A percentile compares a stretch with the other conserved stretches of the same genome.
Evolutionary conservation across 1,140 invertebrate species (phyloP).

Genomic region (Cherax destructor): DNA sequence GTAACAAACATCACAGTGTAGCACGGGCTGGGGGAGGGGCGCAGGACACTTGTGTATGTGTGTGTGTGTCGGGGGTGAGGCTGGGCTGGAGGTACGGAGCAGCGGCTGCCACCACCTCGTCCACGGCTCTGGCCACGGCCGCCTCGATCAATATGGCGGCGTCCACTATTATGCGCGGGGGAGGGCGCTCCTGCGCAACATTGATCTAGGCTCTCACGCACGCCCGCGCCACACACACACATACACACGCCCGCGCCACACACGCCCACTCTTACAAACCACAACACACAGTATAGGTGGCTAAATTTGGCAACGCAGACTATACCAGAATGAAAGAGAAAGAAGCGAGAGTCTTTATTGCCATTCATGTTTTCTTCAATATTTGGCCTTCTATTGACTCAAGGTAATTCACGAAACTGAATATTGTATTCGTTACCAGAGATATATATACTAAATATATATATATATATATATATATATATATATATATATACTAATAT

Average conservation of each 20-base stretch:
- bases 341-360: neutral
- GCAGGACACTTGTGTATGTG: slow-evolving; percentile 15
- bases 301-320: neutral
- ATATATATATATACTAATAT: neutral
- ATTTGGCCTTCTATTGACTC: too few relatives aligned
- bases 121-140: slow-evolving; percentile 49
- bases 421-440: too few relatives aligned
- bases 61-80: neutral
- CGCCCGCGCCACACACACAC: slow-evolving; percentile 15
- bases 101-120: slow-evolving; percentile 56
- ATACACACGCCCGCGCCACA: too few relatives aligned
- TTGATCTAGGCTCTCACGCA: slow-evolving; percentile 49
- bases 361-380: too few relatives aligned
- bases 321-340: neutral
- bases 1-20: slow-evolving; percentile 50
- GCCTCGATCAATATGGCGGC: slow-evolving; percentile 66
- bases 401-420: too few relatives aligned
- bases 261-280: slow-evolving; percentile 44
- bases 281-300: neutral
- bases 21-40: neutral
- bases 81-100: slow-evolving; percentile 15
- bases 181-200: slow-evolving; percentile 59
- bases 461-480: neutral
- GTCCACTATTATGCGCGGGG: slow-evolving; percentile 64
- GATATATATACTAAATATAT: too few relatives aligned